These are phyloP conservation scores for Albula glossodonta DNA, from an alignment of 2,113 vertebrate species.

Conservation along the genomic window DNA sequence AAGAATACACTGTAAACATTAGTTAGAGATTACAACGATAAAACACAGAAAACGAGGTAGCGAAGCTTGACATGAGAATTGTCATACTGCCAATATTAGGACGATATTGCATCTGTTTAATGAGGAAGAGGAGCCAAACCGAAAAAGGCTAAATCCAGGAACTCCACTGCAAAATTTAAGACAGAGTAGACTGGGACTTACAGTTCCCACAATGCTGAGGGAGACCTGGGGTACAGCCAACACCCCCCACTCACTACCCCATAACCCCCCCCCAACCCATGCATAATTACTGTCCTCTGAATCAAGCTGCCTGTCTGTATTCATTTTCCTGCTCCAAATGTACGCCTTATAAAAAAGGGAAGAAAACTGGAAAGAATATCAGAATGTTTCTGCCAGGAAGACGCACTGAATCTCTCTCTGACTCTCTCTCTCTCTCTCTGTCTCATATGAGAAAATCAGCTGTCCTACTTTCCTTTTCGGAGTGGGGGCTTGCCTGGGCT, in stretches of 20 bases:
- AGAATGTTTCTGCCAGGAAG: constrained; percentile 37
- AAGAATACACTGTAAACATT: not conserved
- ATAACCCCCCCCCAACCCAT: not conserved
- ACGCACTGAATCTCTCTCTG: constrained; percentile 49
- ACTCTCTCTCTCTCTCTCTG: constrained; percentile 30
- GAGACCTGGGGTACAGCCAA: constrained; percentile 17
- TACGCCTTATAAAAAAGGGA: not conserved
- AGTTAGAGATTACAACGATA: not conserved
- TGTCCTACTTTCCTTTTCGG: constrained; percentile 75
- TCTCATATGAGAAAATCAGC: constrained; percentile 66
- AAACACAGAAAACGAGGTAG: not conserved
- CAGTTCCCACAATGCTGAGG: constrained; percentile 18
- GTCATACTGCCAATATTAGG: not conserved
- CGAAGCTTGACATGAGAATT: not conserved
- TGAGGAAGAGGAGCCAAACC: not conserved
- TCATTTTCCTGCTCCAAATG: constrained; percentile 9
- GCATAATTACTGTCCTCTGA: constrained; percentile 16
- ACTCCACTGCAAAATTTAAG: constrained; percentile 5
- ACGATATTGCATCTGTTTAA: not conserved
- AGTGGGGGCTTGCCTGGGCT: constrained; percentile 35
- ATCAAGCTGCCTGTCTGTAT: constrained; percentile 11
- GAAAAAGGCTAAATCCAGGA: not conserved
- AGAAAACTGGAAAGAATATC: constrained; percentile 5
- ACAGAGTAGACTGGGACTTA: constrained; percentile 16
- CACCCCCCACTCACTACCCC: not conserved